phyloP scores from a whole-genome alignment of 2,113 vertebrate genomes.

The Oostethus manadensis region DNA sequence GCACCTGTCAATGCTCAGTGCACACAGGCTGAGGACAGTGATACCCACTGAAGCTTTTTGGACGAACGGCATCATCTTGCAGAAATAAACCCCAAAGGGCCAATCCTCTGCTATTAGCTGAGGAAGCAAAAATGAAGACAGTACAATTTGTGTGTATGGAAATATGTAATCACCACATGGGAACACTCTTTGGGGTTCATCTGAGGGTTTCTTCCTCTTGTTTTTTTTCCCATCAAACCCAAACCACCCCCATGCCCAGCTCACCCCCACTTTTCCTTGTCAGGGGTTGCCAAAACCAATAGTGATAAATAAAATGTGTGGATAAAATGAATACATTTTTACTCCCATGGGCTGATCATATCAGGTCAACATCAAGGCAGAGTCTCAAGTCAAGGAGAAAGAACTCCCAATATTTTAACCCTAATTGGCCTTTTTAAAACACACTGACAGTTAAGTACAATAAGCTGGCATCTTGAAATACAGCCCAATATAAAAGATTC shows the following conservation, averaged over 20 bases:
- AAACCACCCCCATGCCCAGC: background rate
- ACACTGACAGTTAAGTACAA: background rate
- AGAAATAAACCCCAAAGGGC: constrained; percentile 83
- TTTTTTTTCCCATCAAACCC: background rate
- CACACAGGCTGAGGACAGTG: constrained; percentile 86
- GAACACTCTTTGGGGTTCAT: constrained; percentile 11
- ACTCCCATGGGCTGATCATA: background rate
- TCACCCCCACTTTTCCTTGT: background rate
- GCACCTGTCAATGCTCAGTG: constrained; percentile 88
- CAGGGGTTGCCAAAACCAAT: constrained; percentile 22
- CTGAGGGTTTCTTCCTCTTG: constrained; percentile 3
- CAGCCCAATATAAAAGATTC: background rate
- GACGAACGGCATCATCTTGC: constrained; percentile 85
- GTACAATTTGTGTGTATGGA: constrained; percentile 6
- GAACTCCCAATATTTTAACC: background rate
- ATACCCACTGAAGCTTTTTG: constrained; percentile 88
- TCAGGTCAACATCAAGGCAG: constrained; percentile 20
- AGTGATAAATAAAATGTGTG: background rate
- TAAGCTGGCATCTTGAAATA: constrained; percentile 2
- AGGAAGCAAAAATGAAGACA: background rate
- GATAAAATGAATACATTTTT: background rate
- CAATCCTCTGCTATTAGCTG: constrained; percentile 84
- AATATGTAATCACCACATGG: constrained; percentile 15
- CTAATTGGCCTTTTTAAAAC: constrained; percentile 1
- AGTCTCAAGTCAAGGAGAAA: background rate